Base-by-base conservation (phyloP, 2,113 vertebrate genomes). In the Phainopepla nitens region DNA sequence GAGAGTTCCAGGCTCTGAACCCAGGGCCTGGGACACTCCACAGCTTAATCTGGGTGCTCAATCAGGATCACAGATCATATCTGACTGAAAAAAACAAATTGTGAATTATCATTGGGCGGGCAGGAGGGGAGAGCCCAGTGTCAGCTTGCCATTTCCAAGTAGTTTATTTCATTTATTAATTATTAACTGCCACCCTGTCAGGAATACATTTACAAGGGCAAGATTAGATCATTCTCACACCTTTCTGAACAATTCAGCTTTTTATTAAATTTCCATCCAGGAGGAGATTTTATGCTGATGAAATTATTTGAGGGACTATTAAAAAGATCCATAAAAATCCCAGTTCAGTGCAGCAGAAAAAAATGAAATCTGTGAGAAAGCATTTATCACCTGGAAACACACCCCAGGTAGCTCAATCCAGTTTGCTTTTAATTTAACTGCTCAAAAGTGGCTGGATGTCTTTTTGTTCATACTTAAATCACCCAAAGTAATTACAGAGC, bases 311-410 rank as follows among this genome's bases (percentile, higher is more conserved):
- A 92, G 49, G 33, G 66, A 82, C 64, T 61, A 58, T 87, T 83
- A 87, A 87, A 83, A 90, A 90, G 65, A 68, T 15, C 18, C 33
- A 83, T 75, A 84, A 94, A 92, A 90, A 89, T 35, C 50, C 71
- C 82, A 60, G 54, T 83, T 41, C 47, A 25, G 72, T 4, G 10
- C 53, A 53, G 60, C 49, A 68, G 76, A 72, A 70, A 64, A 70
- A 64, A 41, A 75, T 42, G 75, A 82, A 76, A 56, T 89, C 81
- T 71, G n/a, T 75, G 84, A 88, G 68, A 49, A 75, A 70, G 71
- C 75, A 25, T 80, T 96, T 94, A 94, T 95, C 90, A 82, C 90
- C 85, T 90, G 86, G 68, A 93, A 95, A 92, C 85, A 96, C n/a
- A 75, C 61, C 44, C 56, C 31, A 9, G 71, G 64, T 51, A 78